A percentile compares a stretch with the other conserved stretches of the same genome.
Evolutionary conservation across 2,113 vertebrate genomes (phyloP).

Genomic region (Pao palembangensis): DNA sequence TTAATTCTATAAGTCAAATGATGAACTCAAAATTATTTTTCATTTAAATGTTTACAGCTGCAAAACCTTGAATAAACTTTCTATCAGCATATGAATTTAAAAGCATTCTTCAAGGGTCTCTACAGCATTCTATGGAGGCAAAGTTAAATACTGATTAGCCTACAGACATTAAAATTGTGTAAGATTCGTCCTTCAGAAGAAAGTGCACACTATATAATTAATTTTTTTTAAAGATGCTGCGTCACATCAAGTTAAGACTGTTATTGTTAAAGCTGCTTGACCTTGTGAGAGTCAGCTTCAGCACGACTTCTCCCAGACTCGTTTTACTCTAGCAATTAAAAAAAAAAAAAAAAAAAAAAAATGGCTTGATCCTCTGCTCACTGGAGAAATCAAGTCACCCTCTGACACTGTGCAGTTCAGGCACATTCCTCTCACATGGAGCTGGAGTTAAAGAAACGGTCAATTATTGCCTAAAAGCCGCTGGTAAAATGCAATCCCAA

Average conservation of each 20-base stretch:
- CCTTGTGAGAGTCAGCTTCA: slow-evolving; percentile 7
- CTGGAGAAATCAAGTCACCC: slow-evolving; percentile 66
- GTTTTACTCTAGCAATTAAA: slow-evolving; percentile 18
- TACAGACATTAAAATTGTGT: too few species aligned
- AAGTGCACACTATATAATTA: too few species aligned
- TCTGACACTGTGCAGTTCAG: slow-evolving; percentile 24
- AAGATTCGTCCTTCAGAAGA: too few species aligned
- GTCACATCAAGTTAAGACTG: slow-evolving; percentile 1
- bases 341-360: slow-evolving; percentile 23
- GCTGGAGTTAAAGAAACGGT: slow-evolving; percentile 21
- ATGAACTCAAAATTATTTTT: too few species aligned
- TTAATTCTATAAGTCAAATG: too few species aligned
- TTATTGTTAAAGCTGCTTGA: slow-evolving; percentile 10
- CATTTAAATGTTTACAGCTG: too few species aligned
- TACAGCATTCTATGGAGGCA: too few species aligned
- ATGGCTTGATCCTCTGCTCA: slow-evolving; percentile 34
- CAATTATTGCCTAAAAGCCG: slow-evolving; percentile 6
- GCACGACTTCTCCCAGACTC: slow-evolving; percentile 33
- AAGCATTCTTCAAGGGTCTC: too few species aligned
- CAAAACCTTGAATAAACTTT: too few species aligned
- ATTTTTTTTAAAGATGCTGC: too few species aligned
- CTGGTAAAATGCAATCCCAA: slow-evolving; percentile 22
- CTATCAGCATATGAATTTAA: too few species aligned
- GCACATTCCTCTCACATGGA: slow-evolving; percentile 44
- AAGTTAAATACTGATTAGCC: too few species aligned